Evolutionary conservation across 2,888 invertebrate genomes (phyloP), one percentile per base, ranked within the genome.

Genomic region (Euphydryas editha): DNA sequence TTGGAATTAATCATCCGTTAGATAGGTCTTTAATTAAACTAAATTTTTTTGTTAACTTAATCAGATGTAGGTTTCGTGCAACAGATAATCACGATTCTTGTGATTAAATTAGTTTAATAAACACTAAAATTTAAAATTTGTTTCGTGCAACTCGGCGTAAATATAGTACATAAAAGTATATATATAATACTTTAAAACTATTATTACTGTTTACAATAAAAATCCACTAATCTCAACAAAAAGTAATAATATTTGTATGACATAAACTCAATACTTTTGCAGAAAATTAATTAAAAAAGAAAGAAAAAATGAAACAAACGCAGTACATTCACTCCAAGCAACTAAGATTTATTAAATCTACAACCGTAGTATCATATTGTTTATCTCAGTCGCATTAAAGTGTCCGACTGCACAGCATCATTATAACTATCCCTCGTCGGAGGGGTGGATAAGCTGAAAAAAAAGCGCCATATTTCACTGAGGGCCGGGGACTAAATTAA

Each of bases 401-500:
- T 37, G 56, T 59, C 59, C 39, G 59, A 37, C 44, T 47, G 65
- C 75, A 75, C 75, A 65, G 70, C 69, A 68, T 76, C 76, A 74
- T 78, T 78, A 81, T 76, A 83, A 82, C 84, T 83, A 83, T 81
- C 79, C 78, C 76, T 75, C 74, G 72, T 72, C 67, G 57, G 68
- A 67, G 67, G 66, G 72, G 74, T 70, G 73, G 73, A 70, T 75
- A 80, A 84, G 77, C 79, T 87, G 87, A 87, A 84, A 86, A 85
- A 88, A 88, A 83, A 80, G 80, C 76, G 77, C 80, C 73, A 87
- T 88, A 87, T 86, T 83, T 88, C 81, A 88, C 76, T 69, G 72
- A 55, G 59, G 59, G 65, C 67, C 80, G 79, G 79, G 73, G 72
- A 72, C 54, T 72, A 63, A 70, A 73, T 65, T 65, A 72, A 80